Base-by-base conservation (phyloP, 2,797 vertebrate genomes). In the Heliangelus exortis region DNA sequence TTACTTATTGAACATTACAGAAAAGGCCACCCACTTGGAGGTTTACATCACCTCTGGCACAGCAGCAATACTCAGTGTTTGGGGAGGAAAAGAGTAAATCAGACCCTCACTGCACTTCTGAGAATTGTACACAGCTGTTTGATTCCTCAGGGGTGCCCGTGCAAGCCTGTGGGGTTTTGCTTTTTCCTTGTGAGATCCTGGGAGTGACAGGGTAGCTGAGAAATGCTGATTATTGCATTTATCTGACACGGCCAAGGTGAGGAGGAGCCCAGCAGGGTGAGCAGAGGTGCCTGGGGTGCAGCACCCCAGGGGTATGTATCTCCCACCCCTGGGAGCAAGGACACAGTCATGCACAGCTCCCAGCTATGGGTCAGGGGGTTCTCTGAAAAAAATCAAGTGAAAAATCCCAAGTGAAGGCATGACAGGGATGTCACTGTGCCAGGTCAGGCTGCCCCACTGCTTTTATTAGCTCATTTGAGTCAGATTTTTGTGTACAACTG, bases 341-440 rank as follows among this genome's bases (percentile, higher is more conserved):
- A 41, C 29, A 2, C 1, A 28, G 39, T 41, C 39, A 14, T 41
- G 39, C 59, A 11, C 36, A 20, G 71, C 50, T 29, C 9, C 33
- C 0, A 0, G 55, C 61, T 69, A 13, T 0, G 1, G 23, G 9
- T 14, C 59, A 7, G 33, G 15, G 74, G 65, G 22, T 68, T n/a
- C 51, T n/a, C n/a, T n/a, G n/a, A n/a, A n/a, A n/a, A n/a, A n/a
- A n/a, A n/a, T n/a, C n/a, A n/a, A n/a, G n/a, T n/a, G 74, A 48
- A 23, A 29, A 15, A 2, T 51, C 1, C 1, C 1, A 0, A 55
- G 66, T 3, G 2, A 39, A 45, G 81, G 68, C 1, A 1, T 19
- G 67, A 45, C 59, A 18, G 33, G 41, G 36, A 16, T 9, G 57
- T 11, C 25, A 31, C 63, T 17, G n/a, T 16, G 90, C 91, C 67